Percentiles rank a stretch among this genome's conserved stretches.
Evolutionary conservation across 2,113 vertebrate species (phyloP).

Genomic region (Sardina pilchardus): DNA sequence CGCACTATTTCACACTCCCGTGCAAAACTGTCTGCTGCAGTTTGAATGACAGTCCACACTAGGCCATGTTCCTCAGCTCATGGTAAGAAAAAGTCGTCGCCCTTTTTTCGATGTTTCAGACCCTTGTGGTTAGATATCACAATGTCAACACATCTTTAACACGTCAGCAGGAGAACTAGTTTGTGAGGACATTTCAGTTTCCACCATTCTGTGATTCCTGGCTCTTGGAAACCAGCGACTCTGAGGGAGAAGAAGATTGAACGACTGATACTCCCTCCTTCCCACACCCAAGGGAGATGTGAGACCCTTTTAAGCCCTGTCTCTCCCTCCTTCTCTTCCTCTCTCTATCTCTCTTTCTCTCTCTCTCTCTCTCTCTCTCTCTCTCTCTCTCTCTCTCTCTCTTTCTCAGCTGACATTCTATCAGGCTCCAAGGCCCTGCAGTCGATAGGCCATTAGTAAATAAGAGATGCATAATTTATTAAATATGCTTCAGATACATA

Average conservation of each 20-base stretch:
- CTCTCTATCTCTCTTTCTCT: background rate
- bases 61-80: too few relatives aligned
- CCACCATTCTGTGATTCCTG: background rate
- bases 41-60: too few relatives aligned
- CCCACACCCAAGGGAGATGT: slow-evolving; percentile 34
- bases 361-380: background rate
- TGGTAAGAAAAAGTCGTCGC: too few relatives aligned
- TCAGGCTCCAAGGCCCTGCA: slow-evolving; percentile 80
- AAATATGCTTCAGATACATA: slow-evolving; percentile 87
- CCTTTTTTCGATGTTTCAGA: background rate
- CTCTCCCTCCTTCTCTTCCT: slow-evolving; percentile 29
- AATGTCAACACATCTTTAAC: background rate
- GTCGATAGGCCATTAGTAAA: slow-evolving; percentile 92
- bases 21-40: too few relatives aligned
- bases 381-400: background rate
- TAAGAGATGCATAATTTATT: slow-evolving; percentile 90
- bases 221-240: slow-evolving; percentile 8
- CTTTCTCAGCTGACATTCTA: slow-evolving; percentile 76
- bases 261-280: slow-evolving; percentile 36
- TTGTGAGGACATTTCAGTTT: background rate
- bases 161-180: background rate
- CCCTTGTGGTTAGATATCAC: background rate
- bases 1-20: too few relatives aligned
- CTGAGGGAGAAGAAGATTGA: slow-evolving; percentile 41
- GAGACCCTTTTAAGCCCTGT: slow-evolving; percentile 52